phyloP scores from a whole-genome alignment of 2,113 vertebrate genomes.

The Pseudorhombus dupliciocellatus region DNA sequence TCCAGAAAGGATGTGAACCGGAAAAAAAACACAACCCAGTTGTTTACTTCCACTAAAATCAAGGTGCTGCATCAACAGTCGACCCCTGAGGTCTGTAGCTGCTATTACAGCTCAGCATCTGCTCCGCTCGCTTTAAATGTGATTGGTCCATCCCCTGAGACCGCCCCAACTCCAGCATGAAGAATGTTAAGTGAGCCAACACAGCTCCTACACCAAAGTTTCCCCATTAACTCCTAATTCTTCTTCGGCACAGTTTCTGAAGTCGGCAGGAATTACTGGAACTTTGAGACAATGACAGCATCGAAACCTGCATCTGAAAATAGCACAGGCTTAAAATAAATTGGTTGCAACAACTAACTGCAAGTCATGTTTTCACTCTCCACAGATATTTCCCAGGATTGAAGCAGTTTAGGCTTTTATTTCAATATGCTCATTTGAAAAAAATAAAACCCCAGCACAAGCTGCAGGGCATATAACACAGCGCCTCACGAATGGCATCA shows the following conservation, averaged over 20 bases:
- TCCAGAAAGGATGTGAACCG: too few species aligned
- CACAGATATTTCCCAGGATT: background rate
- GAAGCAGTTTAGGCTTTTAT: background rate
- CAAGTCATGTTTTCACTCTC: background rate
- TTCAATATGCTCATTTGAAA: slow-evolving; percentile 18
- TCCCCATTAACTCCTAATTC: slow-evolving; percentile 34
- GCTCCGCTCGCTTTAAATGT: slow-evolving; percentile 31
- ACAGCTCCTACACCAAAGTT: slow-evolving; percentile 22
- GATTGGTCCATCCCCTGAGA: slow-evolving; percentile 51
- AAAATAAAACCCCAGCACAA: slow-evolving; percentile 20
- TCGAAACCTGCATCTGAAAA: slow-evolving; percentile 5
- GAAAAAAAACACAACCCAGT: background rate
- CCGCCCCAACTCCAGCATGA: slow-evolving; percentile 11
- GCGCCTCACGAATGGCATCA: slow-evolving; percentile 33
- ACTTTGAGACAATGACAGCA: slow-evolving; percentile 8
- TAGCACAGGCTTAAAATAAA: slow-evolving; percentile 3
- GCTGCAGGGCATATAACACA: slow-evolving; percentile 22
- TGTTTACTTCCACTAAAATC: background rate
- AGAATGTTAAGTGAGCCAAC: slow-evolving; percentile 4
- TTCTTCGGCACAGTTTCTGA: slow-evolving; percentile 27
- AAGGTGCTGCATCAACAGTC: background rate
- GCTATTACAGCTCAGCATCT: slow-evolving; percentile 41
- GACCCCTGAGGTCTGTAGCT: slow-evolving; percentile 32
- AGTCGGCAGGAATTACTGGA: slow-evolving; percentile 22
- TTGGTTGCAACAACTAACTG: slow-evolving; percentile 1